These are phyloP conservation scores for Plebejus anna DNA, from an alignment of 2,888 invertebrate species.

Conservation along the genomic window DNA sequence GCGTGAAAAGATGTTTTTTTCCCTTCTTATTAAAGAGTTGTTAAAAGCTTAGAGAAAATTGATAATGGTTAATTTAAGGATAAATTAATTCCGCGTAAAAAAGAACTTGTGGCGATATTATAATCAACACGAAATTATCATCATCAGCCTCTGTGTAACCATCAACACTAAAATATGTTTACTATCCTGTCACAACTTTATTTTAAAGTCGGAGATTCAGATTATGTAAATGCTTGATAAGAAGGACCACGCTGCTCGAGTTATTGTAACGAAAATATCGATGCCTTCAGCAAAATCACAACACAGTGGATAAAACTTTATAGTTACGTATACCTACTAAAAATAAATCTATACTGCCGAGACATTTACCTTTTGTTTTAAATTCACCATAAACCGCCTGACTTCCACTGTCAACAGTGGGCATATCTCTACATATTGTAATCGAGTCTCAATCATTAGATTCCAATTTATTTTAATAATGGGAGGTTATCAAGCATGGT, in stretches of 20 bases:
- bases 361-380: too few species aligned
- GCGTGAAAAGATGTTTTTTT: neutral
- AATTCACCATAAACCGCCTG: too few species aligned
- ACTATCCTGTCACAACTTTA: too few species aligned
- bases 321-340: too few species aligned
- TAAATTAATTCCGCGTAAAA: neutral
- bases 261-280: too few species aligned
- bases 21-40: neutral
- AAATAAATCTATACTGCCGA: too few species aligned
- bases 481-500: neutral
- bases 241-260: too few species aligned
- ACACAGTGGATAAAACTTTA: too few species aligned
- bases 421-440: neutral
- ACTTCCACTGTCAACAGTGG: neutral
- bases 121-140: neutral
- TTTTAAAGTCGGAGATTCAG: too few species aligned
- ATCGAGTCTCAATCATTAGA: neutral
- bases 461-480: neutral
- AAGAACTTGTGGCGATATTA: neutral
- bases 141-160: neutral
- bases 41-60: neutral
- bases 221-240: too few species aligned
- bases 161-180: neutral
- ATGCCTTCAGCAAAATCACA: too few species aligned
- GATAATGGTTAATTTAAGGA: neutral